These are phyloP conservation scores for Heliconius ismenius DNA, from an alignment of 2,888 invertebrate species.

Conservation along the genomic window DNA sequence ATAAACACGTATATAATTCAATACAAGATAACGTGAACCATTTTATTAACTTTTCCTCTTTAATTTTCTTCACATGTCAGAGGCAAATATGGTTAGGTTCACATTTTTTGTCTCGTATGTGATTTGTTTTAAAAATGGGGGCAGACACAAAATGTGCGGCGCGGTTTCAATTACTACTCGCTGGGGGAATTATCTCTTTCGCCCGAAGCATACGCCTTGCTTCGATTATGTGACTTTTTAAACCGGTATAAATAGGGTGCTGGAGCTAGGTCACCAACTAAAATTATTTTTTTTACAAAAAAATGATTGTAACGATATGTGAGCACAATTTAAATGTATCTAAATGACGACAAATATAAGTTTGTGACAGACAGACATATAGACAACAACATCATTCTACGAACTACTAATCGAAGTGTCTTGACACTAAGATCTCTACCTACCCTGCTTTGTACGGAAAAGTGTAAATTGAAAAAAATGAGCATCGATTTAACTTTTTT, in stretches of 20 bases:
- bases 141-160: conserved; percentile 21
- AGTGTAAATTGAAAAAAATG: neutral
- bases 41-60: conserved; percentile 9
- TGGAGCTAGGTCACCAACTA: neutral
- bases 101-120: conserved; percentile 12
- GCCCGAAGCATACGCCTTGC: neutral
- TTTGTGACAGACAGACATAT: no score
- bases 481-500: no score
- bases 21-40: neutral
- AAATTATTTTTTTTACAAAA: no score
- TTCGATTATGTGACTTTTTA: conserved; percentile 20
- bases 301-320: no score
- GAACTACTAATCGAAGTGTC: neutral
- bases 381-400: no score
- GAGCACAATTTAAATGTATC: no score
- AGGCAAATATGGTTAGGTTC: conserved; percentile 15
- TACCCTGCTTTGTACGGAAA: neutral
- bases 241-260: neutral
- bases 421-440: neutral
- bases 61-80: conserved; percentile 18
- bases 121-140: conserved; percentile 23
- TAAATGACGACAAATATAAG: no score
- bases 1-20: neutral
- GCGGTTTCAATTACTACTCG: conserved; percentile 18
- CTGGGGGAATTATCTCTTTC: conserved; percentile 19